These are phyloP conservation scores for Todiramphus chloris DNA, from an alignment of 2,113 vertebrate genomes.

Conservation along the genomic window DNA sequence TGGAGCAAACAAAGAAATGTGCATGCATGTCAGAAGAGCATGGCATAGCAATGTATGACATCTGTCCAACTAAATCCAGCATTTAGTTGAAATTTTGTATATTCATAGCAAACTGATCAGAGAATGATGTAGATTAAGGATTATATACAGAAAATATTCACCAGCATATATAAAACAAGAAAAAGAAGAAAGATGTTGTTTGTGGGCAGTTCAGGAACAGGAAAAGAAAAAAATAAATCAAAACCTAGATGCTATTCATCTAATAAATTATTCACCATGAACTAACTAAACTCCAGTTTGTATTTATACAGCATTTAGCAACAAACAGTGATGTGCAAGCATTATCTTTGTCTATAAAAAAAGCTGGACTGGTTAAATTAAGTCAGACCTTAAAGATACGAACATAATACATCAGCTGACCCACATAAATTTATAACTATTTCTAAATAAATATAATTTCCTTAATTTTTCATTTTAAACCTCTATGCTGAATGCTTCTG, in stretches of 20 bases:
- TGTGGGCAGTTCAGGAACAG: not conserved
- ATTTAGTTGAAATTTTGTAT: not conserved
- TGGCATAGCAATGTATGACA: not conserved
- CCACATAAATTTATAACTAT: not conserved
- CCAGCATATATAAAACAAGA: not conserved
- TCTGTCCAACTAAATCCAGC: not conserved
- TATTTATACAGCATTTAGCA: slow-evolving; percentile 25
- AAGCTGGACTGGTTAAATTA: not conserved
- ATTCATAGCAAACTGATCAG: not conserved
- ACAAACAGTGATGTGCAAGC: not conserved
- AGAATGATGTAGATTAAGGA: not conserved
- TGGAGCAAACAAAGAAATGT: not conserved
- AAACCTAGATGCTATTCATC: not conserved
- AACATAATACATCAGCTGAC: not conserved
- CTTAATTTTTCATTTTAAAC: slow-evolving; percentile 7
- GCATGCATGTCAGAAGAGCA: not conserved
- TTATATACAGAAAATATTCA: slow-evolving; percentile 10
- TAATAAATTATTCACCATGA: slow-evolving; percentile 30
- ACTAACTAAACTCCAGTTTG: not conserved
- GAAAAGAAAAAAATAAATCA: not conserved
- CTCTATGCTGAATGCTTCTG: not conserved
- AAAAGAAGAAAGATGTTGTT: not conserved
- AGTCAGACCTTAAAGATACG: not conserved
- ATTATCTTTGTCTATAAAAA: not conserved
- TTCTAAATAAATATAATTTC: not conserved